Evolutionary conservation across 2,113 vertebrate species (phyloP).

Genomic region (Ovis canadensis): DNA sequence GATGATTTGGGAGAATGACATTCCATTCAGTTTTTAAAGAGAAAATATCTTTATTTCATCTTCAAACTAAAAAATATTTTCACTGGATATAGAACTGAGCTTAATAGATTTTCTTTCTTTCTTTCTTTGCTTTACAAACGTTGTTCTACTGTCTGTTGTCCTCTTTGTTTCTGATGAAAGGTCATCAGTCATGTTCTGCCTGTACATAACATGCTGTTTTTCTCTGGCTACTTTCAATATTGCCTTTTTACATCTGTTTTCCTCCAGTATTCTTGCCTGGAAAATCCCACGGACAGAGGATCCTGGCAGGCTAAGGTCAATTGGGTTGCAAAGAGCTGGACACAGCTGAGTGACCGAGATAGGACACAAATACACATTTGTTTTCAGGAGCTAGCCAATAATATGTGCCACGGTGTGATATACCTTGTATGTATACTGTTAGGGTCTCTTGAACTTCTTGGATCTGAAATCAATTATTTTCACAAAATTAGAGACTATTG

Average conservation of each 20-base stretch:
- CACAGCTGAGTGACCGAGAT: neutral
- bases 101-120: neutral
- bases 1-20: too few species aligned
- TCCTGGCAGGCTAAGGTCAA: fast-evolving
- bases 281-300: neutral
- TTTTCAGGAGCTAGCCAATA: neutral
- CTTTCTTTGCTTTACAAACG: neutral
- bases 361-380: neutral
- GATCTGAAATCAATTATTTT: neutral
- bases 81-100: neutral
- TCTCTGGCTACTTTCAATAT: neutral
- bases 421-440: neutral
- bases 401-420: neutral
- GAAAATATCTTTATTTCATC: neutral
- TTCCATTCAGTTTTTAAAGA: neutral
- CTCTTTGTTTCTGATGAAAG: neutral
- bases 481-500: neutral
- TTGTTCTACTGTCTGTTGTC: neutral
- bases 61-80: neutral
- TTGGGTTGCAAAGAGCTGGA: neutral
- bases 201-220: neutral
- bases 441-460: neutral
- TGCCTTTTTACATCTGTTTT: neutral
- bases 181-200: neutral
- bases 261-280: neutral